These are phyloP conservation scores for Tenthredo scrophulariae DNA, from an alignment of 2,888 invertebrate species.

Conservation along the genomic window DNA sequence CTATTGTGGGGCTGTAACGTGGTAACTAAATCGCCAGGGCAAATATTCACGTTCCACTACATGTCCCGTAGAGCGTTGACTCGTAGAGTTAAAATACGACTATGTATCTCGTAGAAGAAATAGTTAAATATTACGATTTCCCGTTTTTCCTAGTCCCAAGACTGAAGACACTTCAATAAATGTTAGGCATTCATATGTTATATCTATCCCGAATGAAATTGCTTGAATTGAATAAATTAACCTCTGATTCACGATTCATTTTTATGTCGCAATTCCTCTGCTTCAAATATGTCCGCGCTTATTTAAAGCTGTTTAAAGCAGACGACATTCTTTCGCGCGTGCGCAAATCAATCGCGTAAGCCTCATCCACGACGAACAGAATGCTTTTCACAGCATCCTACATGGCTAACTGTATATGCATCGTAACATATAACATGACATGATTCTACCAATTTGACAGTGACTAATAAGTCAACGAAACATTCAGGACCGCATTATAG, in stretches of 20 bases:
- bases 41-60: neutral
- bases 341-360: slow-evolving; percentile 8
- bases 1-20: too few species aligned
- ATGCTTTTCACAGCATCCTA: neutral
- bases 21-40: too few species aligned
- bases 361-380: neutral
- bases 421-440: neutral
- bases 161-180: neutral
- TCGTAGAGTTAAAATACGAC: neutral
- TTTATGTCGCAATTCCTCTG: neutral
- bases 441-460: slow-evolving; percentile 20
- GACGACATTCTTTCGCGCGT: neutral
- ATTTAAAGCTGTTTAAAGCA: slow-evolving; percentile 7
- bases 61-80: too few species aligned
- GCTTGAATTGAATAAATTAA: neutral
- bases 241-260: neutral
- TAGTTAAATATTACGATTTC: neutral
- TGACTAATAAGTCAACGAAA: neutral
- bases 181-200: neutral
- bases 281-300: neutral
- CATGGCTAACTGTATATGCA: neutral
- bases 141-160: neutral
- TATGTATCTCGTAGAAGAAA: neutral
- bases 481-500: neutral
- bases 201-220: neutral